phyloP scores from a whole-genome alignment of 2,888 invertebrate genomes.

The Phyto melanocephala region DNA sequence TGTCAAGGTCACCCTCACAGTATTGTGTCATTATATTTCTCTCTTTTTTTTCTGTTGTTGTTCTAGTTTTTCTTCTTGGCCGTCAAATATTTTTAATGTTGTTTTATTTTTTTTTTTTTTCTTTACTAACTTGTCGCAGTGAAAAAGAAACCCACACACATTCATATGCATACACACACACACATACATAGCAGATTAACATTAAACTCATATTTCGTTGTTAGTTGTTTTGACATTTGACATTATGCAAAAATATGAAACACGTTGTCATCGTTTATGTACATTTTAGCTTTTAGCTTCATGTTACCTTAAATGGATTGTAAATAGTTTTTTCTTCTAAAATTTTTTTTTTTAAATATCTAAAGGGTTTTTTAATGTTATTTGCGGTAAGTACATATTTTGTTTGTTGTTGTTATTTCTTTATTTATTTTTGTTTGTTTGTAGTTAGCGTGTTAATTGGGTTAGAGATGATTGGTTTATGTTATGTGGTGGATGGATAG shows the following conservation, averaged over 20 bases:
- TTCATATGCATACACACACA: too few relatives aligned
- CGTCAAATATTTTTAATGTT: slow-evolving; percentile 15
- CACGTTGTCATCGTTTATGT: background rate
- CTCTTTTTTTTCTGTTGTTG: background rate
- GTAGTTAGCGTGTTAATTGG: slow-evolving; percentile 36
- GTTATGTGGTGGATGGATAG: slow-evolving; percentile 5
- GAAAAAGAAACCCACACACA: background rate
- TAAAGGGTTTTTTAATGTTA: background rate
- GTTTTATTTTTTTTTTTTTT: background rate
- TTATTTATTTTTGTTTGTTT: background rate
- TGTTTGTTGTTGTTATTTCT: background rate
- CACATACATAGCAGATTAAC: background rate
- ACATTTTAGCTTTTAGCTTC: slow-evolving; percentile 9
- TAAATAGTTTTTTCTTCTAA: background rate
- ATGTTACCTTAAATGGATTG: background rate
- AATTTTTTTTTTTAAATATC: background rate
- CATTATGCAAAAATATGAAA: slow-evolving; percentile 36
- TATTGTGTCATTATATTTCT: slow-evolving; percentile 26
- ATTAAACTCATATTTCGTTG: background rate
- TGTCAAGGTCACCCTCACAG: slow-evolving; percentile 29
- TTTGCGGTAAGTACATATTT: background rate
- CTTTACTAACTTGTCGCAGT: background rate
- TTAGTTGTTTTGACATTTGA: slow-evolving; percentile 51
- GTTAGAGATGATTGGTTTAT: slow-evolving; percentile 39
- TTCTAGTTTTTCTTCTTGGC: background rate